A percentile compares a stretch with the other conserved stretches of the same genome.
phyloP scores from a whole-genome alignment of 2,797 vertebrate species.

The Liasis olivaceus region DNA sequence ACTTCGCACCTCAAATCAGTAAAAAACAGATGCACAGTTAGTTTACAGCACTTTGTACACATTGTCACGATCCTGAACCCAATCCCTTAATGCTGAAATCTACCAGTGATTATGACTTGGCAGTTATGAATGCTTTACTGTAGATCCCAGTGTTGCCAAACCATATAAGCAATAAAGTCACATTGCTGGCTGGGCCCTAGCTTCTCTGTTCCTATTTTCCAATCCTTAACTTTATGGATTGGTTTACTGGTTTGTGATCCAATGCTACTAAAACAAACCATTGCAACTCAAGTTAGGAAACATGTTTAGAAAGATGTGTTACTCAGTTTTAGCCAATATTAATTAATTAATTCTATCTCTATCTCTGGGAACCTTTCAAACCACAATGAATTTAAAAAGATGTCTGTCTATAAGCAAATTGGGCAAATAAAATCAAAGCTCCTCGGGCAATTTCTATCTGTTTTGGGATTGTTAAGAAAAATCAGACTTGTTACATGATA shows the following conservation, averaged over 20 bases:
- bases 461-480: background rate
- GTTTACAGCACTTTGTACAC: background rate
- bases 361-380: background rate
- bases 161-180: background rate
- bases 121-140: background rate
- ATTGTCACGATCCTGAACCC: background rate
- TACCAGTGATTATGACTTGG: background rate
- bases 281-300: background rate
- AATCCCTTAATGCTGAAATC: background rate
- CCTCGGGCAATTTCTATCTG: background rate
- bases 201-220: background rate
- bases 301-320: background rate
- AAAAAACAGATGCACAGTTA: conserved; percentile 32
- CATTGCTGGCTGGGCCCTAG: background rate
- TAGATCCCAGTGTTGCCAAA: background rate
- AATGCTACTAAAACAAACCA: background rate
- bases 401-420: background rate
- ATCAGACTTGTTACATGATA: background rate
- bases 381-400: background rate
- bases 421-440: conserved; percentile 5
- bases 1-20: conserved; percentile 86
- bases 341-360: background rate
- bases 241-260: background rate
- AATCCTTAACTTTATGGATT: background rate
- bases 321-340: background rate